These are phyloP conservation scores for Rhombomys opimus DNA, from an alignment of 2,113 vertebrate genomes.

Conservation along the genomic window DNA sequence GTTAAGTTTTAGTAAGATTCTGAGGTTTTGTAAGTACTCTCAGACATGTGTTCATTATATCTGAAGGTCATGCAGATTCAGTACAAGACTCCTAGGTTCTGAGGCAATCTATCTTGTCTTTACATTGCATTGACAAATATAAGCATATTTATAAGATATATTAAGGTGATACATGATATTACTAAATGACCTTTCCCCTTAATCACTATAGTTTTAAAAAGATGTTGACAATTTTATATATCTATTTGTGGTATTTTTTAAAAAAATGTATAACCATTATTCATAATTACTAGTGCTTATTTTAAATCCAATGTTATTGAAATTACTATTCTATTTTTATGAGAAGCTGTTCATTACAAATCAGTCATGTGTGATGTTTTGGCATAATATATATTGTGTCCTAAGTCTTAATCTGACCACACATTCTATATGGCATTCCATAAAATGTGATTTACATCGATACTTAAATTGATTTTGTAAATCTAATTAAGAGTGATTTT, in stretches of 20 bases:
- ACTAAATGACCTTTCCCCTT: background rate
- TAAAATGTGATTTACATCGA: conserved; percentile 68
- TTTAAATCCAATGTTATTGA: background rate
- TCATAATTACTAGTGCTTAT: background rate
- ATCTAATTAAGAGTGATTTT: conserved; percentile 71
- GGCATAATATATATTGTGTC: background rate
- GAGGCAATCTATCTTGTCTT: background rate
- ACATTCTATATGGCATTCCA: background rate
- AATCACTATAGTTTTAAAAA: background rate
- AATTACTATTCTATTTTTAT: conserved; percentile 1
- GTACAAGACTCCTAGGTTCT: background rate
- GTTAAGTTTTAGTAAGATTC: background rate
- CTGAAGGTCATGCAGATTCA: background rate
- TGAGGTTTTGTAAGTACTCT: background rate
- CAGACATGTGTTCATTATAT: background rate
- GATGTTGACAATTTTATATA: background rate
- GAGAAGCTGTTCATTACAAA: background rate
- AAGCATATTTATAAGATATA: too few species aligned
- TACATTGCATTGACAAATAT: background rate
- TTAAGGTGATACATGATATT: background rate
- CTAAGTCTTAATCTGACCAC: background rate
- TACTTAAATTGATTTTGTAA: conserved; percentile 68
- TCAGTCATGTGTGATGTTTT: background rate
- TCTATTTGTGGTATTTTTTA: background rate
- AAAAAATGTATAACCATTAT: background rate